A percentile compares a stretch with the other conserved stretches of the same genome.
phyloP scores from a whole-genome alignment of 1,140 invertebrate genomes.

The Cardiocondyla obscurior region DNA sequence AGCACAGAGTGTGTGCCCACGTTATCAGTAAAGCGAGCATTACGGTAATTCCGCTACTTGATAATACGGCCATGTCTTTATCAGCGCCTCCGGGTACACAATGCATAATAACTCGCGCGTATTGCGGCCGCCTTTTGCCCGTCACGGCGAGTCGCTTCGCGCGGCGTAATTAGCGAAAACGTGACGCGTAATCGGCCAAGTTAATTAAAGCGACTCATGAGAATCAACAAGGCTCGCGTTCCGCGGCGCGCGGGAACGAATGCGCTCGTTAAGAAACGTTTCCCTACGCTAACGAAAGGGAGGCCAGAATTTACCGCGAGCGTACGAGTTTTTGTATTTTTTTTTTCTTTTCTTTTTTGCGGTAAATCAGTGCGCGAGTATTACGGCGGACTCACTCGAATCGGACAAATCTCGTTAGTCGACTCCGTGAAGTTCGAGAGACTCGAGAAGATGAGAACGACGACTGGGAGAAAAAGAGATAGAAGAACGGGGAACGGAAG shows the following conservation, averaged over 20 bases:
- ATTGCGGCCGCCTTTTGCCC: slow-evolving; percentile 39
- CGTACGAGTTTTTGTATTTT: slow-evolving; percentile 62
- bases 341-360: too few relatives aligned
- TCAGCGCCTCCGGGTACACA: slow-evolving; percentile 50
- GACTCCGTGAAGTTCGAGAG: slow-evolving; percentile 77
- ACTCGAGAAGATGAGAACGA: slow-evolving; percentile 57
- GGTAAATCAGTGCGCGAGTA: slow-evolving; percentile 64
- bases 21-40: slow-evolving; percentile 55
- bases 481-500: too few relatives aligned
- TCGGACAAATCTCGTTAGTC: slow-evolving; percentile 79
- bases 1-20: slow-evolving; percentile 38
- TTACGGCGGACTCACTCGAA: slow-evolving; percentile 54
- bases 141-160: slow-evolving; percentile 27
- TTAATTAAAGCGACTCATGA: slow-evolving; percentile 55
- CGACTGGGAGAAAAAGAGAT: neutral
- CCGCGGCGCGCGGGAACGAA: neutral
- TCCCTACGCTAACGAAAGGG: slow-evolving; percentile 13
- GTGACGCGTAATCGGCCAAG: slow-evolving; percentile 21
- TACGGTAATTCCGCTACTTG: slow-evolving; percentile 64
- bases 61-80: slow-evolving; percentile 61
- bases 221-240: slow-evolving; percentile 6
- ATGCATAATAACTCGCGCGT: neutral
- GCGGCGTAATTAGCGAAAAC: slow-evolving; percentile 35
- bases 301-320: slow-evolving; percentile 6
- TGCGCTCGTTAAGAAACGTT: neutral